These are phyloP conservation scores for Takifugu rubripes DNA, from an alignment of 2,797 vertebrate genomes.

Conservation along the genomic window DNA sequence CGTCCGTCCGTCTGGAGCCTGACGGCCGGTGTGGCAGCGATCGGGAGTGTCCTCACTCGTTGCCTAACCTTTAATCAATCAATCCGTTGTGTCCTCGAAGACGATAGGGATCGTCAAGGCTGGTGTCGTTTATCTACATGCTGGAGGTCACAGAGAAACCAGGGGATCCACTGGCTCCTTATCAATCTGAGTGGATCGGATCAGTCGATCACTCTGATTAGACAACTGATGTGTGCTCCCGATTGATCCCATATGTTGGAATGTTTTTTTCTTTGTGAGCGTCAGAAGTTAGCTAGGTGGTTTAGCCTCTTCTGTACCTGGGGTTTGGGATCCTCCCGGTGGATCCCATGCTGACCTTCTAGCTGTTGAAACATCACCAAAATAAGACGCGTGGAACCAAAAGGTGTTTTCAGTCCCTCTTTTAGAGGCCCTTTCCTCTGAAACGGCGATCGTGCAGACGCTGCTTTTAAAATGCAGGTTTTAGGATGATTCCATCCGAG, in stretches of 20 bases:
- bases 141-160: conserved; percentile 50
- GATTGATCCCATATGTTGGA: conserved; percentile 1
- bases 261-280: too few relatives aligned
- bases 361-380: too few relatives aligned
- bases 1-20: conserved; percentile 10
- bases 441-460: too few relatives aligned
- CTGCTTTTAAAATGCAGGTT: conserved; percentile 66
- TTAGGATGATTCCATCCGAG: conserved; percentile 49
- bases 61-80: conserved; percentile 63
- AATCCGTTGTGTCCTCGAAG: conserved; percentile 58
- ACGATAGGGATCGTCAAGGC: conserved; percentile 62
- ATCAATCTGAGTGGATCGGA: conserved; percentile 40
- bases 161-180: conserved; percentile 40
- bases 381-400: too few relatives aligned
- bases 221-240: conserved; percentile 18
- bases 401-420: too few relatives aligned
- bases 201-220: conserved; percentile 36
- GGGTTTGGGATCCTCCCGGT: too few relatives aligned
- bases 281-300: too few relatives aligned
- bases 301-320: too few relatives aligned
- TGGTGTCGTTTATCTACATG: conserved; percentile 32
- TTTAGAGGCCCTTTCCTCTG: too few relatives aligned
- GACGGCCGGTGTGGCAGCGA: conserved; percentile 28
- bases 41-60: conserved; percentile 53
- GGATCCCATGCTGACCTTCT: too few relatives aligned